Base-by-base conservation (phyloP, 2,888 invertebrate genomes). In the Auanema freiburgensis region DNA sequence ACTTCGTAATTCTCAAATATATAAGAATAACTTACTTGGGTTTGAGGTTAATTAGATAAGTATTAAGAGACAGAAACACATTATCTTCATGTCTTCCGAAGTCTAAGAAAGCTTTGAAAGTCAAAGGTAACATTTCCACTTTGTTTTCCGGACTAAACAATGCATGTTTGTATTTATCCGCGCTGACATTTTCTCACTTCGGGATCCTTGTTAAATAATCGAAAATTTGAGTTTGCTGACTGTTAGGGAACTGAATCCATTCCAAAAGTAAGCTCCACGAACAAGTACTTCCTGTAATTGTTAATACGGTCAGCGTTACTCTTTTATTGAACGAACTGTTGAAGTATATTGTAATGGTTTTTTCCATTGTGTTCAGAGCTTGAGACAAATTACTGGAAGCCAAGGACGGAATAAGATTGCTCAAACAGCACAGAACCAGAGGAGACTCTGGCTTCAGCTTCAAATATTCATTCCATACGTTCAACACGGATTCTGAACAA, bases 311-410 rank as follows among this genome's bases (percentile, higher is more conserved):
- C 60, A 16, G 41, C 24, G 40, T 11, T 49, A 14, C 41, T 25
- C 25, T 10, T 21, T 41, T 18, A 6, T 24, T 16, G 33, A 50
- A 59, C 75, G 65, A 21, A 79, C 80, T 63, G 42, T 71, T 66
- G 58, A 81, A 81, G 54, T 80, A 81, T 0, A 72, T 65, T 4
- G 52, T 51, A 12, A 81, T 66, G 8, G 73, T 66, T 43, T 66
- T 71, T 44, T 81, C 80, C 46, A 81, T 58, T 8, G 79, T 73
- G 54, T 68, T 74, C 46, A 78, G 57, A 0, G 72, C 77, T 33
- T 72, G 68, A 23, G 73, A 62, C 50, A 70, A 52, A 56, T 76
- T 74, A 65, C 73, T 73, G n/a, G n/a, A 50, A 56, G 69, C 71
- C 58, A 76, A 55, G 2, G 74, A 71, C 16, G 63, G 70, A 49